Percentiles rank a stretch among this genome's conserved stretches.
Evolutionary conservation across 2,888 invertebrate genomes (phyloP).

Genomic region (Dryadula phaetusa): DNA sequence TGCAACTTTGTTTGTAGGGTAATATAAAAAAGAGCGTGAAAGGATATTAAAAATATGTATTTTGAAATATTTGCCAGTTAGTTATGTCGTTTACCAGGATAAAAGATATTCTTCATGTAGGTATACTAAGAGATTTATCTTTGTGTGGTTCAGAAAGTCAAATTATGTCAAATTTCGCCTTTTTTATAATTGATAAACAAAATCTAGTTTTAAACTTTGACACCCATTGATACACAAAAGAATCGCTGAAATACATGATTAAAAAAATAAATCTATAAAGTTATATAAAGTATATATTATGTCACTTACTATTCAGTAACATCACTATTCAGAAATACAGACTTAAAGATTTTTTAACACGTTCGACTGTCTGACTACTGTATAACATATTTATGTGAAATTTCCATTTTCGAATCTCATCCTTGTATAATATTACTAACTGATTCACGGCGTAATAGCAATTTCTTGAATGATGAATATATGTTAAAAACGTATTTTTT

Average conservation of each 20-base stretch:
- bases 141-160: too few relatives aligned
- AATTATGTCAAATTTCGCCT: too few relatives aligned
- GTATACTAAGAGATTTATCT: too few relatives aligned
- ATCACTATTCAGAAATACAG: background rate
- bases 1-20: background rate
- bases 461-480: background rate
- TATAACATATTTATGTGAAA: background rate
- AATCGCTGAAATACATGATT: too few relatives aligned
- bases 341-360: background rate
- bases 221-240: too few relatives aligned
- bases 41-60: background rate
- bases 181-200: too few relatives aligned
- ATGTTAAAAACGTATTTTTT: background rate
- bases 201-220: too few relatives aligned
- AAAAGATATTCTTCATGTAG: too few relatives aligned
- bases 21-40: background rate
- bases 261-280: background rate
- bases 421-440: background rate
- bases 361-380: background rate
- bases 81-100: too few relatives aligned
- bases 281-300: too few relatives aligned
- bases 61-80: background rate
- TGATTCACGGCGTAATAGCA: conserved; percentile 13
- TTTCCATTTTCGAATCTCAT: conserved; percentile 10
- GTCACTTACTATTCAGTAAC: too few relatives aligned